Evolutionary conservation across 2,113 vertebrate genomes (phyloP).

Genomic region (Pomatorhinus ruficollis): DNA sequence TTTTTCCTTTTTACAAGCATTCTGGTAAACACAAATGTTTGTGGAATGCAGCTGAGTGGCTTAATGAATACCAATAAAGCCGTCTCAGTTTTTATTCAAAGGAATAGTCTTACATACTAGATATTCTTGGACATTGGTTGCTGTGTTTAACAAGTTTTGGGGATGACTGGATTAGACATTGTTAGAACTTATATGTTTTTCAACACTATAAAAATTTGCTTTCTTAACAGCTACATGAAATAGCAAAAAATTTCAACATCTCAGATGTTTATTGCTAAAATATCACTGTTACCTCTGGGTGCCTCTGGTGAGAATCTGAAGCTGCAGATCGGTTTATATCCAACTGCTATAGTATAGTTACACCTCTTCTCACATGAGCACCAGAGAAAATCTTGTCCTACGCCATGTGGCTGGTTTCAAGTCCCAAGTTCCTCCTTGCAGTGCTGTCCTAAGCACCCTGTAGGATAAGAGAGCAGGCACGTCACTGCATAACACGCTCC

Average conservation of each 20-base stretch:
- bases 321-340: not conserved
- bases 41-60: not conserved
- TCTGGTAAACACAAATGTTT: conserved; percentile 34
- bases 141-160: not conserved
- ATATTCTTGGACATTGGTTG: not conserved
- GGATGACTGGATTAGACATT: not conserved
- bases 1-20: conserved; percentile 28
- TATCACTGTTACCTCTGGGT: accelerated
- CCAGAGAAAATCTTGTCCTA: not conserved
- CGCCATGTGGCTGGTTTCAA: accelerated
- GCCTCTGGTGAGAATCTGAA: not conserved
- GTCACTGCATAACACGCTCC: accelerated
- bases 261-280: not conserved
- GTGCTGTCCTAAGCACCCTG: not conserved
- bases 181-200: not conserved
- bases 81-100: conserved; percentile 3
- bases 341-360: not conserved
- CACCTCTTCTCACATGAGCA: not conserved
- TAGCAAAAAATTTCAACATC: not conserved
- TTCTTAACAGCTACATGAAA: not conserved
- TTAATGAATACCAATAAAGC: not conserved
- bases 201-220: not conserved
- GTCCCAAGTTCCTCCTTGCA: not conserved
- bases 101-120: not conserved
- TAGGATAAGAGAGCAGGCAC: not conserved